Conservation (phyloP, 1,140 invertebrate species). For the Drosophila virilis region DNA sequence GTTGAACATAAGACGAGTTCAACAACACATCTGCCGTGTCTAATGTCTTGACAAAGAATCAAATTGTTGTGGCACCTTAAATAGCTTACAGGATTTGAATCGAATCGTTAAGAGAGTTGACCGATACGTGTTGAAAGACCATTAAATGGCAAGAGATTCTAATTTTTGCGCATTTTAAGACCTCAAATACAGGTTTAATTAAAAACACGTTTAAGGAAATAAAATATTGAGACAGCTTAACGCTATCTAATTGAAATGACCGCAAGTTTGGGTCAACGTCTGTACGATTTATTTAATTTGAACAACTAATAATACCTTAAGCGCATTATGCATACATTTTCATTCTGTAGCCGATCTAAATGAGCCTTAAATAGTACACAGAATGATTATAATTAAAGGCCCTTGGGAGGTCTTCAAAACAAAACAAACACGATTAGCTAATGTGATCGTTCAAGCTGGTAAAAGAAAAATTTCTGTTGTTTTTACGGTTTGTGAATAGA, state of each 20-base stretch:
- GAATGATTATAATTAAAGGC: constrained; percentile 49
- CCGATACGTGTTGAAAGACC: background rate
- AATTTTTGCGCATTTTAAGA: background rate
- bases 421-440: constrained; percentile 45
- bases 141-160: constrained; percentile 1
- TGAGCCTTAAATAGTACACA: constrained; percentile 27
- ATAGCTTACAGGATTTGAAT: constrained; percentile 6
- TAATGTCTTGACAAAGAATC: constrained; percentile 11
- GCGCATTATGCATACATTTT: constrained; percentile 28
- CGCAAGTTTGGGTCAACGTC: constrained; percentile 45
- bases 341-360: constrained; percentile 31
- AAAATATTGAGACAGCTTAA: constrained; percentile 12
- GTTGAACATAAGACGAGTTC: constrained; percentile 37
- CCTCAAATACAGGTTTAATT: background rate
- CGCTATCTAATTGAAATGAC: constrained; percentile 43
- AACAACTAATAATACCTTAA: constrained; percentile 5
- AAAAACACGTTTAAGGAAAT: constrained; percentile 8
- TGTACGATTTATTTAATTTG: constrained; percentile 20
- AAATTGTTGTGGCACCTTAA: constrained; percentile 1
- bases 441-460: constrained; percentile 72
- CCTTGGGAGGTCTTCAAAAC: constrained; percentile 22
- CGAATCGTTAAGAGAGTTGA: constrained; percentile 13
- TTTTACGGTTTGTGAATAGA: constrained; percentile 35
- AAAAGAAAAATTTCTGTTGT: constrained; percentile 37
- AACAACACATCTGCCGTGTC: constrained; percentile 25